These are phyloP conservation scores for Heliconius erato DNA, from an alignment of 2,888 invertebrate species.

Conservation along the genomic window DNA sequence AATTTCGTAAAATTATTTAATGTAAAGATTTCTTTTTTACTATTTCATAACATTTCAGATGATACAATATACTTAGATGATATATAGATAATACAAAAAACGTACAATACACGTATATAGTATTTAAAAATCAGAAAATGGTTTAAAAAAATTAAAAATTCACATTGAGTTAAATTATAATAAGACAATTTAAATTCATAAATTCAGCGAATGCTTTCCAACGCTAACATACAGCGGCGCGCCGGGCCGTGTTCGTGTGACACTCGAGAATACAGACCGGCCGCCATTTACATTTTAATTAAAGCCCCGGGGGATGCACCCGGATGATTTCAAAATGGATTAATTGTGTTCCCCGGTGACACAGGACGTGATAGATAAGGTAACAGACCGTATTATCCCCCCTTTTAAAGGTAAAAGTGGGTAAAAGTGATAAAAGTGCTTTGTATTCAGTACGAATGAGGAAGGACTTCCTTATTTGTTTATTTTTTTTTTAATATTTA, in stretches of 20 bases:
- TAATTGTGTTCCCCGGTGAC: constrained; percentile 66
- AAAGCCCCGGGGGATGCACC: constrained; percentile 71
- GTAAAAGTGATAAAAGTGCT: constrained; percentile 29
- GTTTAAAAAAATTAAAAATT: not conserved
- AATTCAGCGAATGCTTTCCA: constrained; percentile 55
- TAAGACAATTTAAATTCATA: constrained; percentile 58
- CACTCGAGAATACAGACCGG: constrained; percentile 55
- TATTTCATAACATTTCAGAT: not conserved
- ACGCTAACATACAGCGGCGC: constrained; percentile 52
- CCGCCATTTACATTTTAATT: constrained; percentile 78
- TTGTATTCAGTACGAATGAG: constrained; percentile 17
- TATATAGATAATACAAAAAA: not conserved
- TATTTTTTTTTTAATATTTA: constrained; percentile 4
- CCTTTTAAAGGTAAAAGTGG: constrained; percentile 22
- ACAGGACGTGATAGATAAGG: constrained; percentile 51
- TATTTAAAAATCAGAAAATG: not conserved
- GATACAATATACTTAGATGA: not conserved
- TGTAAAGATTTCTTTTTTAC: too few relatives aligned
- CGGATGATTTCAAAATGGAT: constrained; percentile 74
- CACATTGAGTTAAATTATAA: constrained; percentile 46
- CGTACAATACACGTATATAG: not conserved
- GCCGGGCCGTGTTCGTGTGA: constrained; percentile 54
- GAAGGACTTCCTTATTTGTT: constrained; percentile 21
- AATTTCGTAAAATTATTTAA: too few relatives aligned
- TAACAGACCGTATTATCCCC: constrained; percentile 47